Base-by-base conservation (phyloP, 2,888 invertebrate species). In the Dasysyrphus albostriatus region DNA sequence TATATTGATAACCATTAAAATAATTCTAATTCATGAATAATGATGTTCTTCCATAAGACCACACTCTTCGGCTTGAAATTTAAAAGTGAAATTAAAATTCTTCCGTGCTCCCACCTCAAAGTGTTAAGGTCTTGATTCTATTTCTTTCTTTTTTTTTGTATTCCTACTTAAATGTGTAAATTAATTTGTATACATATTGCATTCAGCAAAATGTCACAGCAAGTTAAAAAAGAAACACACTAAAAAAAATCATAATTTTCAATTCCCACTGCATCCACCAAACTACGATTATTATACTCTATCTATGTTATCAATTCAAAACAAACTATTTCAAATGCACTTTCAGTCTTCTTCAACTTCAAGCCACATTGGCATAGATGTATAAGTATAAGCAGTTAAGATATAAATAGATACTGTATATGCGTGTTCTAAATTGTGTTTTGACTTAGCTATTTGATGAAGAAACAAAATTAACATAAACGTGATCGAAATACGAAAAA, bases 31-130 rank as follows among this genome's bases (percentile, higher is more conserved):
- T 51, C 80, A 80, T 84, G 75, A 84, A 84, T 84, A 80, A 72
- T 54, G 32, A 72, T 54, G 32, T 76, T 75, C 75, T 8, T 14
- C 24, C 67, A 54, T 51, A 14, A 69, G 56, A 67, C 51, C 65
- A 59, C 39, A 54, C 74, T 75, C 78, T 44, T 75, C 32, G 56
- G 59, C 63, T 65, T 82, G 78, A 74, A n/a, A 87, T 82, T 78
- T 78, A 87, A 87, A 87, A 87, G 87, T 87, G 87, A 87, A 87
- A 87, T 87, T 82, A 82, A 87, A 87, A 87, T 87, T 87, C 87
- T 78, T 87, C 70, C 87, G 85, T 81, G 34, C 34, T 65, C 16
- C n/a, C 65, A 47, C 34, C 19, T 16, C 1, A 12, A 16, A 47
- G 44, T 16, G 4, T 16, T 61, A 1, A 39, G 5, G 24, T 34